phyloP scores from a whole-genome alignment of 1,140 invertebrate genomes.

The Zaprionus capensis region DNA sequence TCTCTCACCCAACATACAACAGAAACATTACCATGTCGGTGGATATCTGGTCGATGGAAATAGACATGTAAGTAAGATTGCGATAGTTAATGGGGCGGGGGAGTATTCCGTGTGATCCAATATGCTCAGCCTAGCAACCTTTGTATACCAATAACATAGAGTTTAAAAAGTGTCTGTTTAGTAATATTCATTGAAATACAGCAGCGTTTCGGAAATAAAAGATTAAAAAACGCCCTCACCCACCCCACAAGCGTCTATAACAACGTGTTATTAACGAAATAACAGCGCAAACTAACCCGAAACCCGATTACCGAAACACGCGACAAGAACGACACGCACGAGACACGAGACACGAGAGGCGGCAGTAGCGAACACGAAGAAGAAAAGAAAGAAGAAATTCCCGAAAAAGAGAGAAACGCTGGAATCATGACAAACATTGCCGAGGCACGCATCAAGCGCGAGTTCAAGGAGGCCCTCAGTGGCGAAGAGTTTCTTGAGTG shows the following conservation, averaged over 20 bases:
- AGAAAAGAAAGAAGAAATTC: neutral
- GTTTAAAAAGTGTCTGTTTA: conserved; percentile 20
- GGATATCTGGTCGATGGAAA: conserved; percentile 85
- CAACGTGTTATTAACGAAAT: neutral
- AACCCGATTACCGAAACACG: neutral
- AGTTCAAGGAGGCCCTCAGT: conserved; percentile 98
- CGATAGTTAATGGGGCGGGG: neutral
- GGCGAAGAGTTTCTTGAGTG: conserved; percentile 97
- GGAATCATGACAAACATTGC: conserved; percentile 96
- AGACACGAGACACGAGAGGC: neutral
- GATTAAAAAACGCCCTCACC: neutral
- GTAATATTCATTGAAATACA: conserved; percentile 16
- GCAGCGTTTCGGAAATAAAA: conserved; percentile 21
- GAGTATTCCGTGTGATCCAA: neutral
- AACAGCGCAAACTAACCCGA: neutral
- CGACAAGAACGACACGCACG: neutral
- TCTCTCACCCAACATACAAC: conserved; percentile 92
- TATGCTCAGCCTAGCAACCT: conserved; percentile 11
- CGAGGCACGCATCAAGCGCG: conserved; percentile 95
- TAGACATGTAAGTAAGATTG: conserved; percentile 75
- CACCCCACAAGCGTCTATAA: neutral
- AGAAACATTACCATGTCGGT: conserved; percentile 91
- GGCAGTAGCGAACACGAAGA: neutral
- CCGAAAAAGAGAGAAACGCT: neutral
- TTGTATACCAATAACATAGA: neutral